Evolutionary conservation across 1,140 invertebrate species (phyloP).

Genomic region (Ylistrum balloti): DNA sequence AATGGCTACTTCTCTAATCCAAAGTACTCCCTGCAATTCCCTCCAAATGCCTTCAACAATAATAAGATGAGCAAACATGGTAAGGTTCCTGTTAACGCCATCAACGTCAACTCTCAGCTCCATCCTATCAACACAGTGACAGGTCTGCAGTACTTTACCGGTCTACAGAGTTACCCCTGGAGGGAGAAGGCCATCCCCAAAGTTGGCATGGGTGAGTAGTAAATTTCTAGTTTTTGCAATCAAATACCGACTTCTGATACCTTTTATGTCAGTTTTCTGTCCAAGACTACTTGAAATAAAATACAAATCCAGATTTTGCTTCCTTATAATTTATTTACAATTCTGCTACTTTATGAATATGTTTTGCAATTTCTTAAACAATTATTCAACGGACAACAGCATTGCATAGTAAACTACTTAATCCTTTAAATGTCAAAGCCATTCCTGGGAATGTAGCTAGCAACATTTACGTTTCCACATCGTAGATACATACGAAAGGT

Average conservation of each 20-base stretch:
- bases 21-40: conserved; percentile 78
- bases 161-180: conserved; percentile 77
- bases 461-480: too few species aligned
- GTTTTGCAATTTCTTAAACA: too few species aligned
- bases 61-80: conserved; percentile 69
- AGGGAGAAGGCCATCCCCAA: conserved; percentile 78
- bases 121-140: conserved; percentile 80
- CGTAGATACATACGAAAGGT: too few species aligned
- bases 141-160: conserved; percentile 77
- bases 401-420: too few species aligned
- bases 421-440: too few species aligned
- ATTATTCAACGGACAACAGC: too few species aligned
- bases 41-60: conserved; percentile 79
- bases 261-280: neutral
- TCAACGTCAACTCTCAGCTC: conserved; percentile 79
- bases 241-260: neutral
- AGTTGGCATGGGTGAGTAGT: conserved; percentile 76
- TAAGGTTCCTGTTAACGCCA: conserved; percentile 78
- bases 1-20: conserved; percentile 78
- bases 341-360: too few species aligned
- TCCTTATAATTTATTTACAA: too few species aligned
- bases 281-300: too few species aligned
- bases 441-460: too few species aligned
- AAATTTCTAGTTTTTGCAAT: neutral
- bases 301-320: too few species aligned